phyloP scores from a whole-genome alignment of 2,888 invertebrate species.

The Spialia ferax region DNA sequence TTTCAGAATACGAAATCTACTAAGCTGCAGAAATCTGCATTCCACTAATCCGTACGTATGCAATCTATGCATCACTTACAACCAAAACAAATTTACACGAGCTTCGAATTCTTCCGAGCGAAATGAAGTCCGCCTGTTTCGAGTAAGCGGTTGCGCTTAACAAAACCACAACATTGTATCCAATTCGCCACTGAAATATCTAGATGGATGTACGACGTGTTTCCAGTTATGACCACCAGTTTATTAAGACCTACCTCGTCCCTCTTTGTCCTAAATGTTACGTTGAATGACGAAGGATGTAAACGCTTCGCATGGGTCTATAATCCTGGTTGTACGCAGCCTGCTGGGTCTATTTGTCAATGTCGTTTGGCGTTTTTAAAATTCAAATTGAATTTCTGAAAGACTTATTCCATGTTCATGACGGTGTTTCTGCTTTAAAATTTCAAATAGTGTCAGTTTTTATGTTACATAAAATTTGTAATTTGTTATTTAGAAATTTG shows the following conservation, averaged over 20 bases:
- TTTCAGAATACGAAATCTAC: neutral
- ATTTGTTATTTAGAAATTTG: no score
- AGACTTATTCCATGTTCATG: neutral
- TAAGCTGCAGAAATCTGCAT: neutral
- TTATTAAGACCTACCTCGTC: neutral
- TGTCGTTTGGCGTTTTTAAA: conserved; percentile 6
- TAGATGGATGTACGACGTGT: conserved; percentile 14
- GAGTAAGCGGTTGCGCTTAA: conserved; percentile 4
- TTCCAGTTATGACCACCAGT: neutral
- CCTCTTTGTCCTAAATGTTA: neutral
- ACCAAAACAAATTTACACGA: neutral
- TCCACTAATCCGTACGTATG: neutral
- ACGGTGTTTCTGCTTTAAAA: no score
- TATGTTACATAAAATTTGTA: no score
- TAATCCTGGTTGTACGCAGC: neutral
- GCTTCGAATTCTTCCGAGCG: conserved; percentile 5
- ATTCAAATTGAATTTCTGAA: conserved; percentile 9
- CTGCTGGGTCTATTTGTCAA: conserved; percentile 9
- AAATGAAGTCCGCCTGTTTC: conserved; percentile 15
- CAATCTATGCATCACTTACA: conserved; percentile 1
- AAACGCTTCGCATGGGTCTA: neutral
- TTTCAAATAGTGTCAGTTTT: no score
- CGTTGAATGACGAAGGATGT: neutral
- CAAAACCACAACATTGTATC: conserved; percentile 20
- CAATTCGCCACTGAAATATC: conserved; percentile 16